Percentiles rank a stretch among this genome's conserved stretches.
These are phyloP conservation scores for Caiman crocodilus DNA, from an alignment of 2,797 vertebrate species.

Conservation along the genomic window DNA sequence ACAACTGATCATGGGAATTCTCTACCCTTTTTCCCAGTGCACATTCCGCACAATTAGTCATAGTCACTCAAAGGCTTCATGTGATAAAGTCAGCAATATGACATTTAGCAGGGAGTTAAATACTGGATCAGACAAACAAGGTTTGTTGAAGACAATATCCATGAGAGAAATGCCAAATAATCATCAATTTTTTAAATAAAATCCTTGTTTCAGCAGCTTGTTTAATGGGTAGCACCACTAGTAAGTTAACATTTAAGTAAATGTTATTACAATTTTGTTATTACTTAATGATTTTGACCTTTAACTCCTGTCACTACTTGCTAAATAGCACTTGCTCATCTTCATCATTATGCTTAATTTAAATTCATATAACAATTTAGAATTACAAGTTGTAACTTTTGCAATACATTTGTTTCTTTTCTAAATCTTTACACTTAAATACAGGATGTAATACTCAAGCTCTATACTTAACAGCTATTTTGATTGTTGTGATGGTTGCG, in stretches of 20 bases:
- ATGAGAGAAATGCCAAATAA: neutral
- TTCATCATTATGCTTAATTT: neutral
- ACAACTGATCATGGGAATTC: constrained; percentile 40
- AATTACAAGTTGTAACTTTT: neutral
- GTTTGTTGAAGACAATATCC: neutral
- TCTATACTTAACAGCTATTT: neutral
- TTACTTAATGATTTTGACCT: neutral
- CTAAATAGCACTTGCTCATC: neutral
- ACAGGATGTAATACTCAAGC: rapidly evolving
- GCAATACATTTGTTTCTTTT: neutral
- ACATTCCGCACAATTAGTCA: constrained; percentile 47
- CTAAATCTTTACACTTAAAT: neutral
- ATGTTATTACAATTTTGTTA: neutral
- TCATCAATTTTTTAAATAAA: neutral
- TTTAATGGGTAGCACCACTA: neutral
- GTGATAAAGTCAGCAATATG: constrained; percentile 25
- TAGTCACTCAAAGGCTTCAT: neutral
- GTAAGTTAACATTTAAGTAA: neutral
- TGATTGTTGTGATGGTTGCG: neutral
- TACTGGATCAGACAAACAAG: neutral
- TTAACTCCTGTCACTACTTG: neutral
- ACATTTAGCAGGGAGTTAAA: neutral
- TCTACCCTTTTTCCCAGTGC: constrained; percentile 15
- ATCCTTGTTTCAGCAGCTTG: neutral
- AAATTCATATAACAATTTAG: neutral